Percentiles rank a stretch among this genome's conserved stretches.
Conservation (phyloP, 2,797 vertebrate species). For the Strix occidentalis region DNA sequence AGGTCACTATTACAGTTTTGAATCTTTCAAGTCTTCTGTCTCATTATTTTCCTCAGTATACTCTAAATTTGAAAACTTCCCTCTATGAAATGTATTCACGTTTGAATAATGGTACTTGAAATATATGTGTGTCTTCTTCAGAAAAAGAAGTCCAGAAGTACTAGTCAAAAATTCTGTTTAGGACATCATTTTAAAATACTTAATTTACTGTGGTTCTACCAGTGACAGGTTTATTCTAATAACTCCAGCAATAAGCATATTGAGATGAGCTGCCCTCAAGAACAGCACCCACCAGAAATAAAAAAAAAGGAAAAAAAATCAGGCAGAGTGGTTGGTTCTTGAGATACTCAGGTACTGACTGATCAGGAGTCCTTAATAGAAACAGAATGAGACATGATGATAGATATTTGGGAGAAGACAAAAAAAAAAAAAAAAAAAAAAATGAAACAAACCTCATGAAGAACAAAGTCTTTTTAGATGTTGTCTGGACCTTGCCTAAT, state of each 20-base stretch:
- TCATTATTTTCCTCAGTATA: not conserved
- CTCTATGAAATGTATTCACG: not conserved
- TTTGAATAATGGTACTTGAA: not conserved
- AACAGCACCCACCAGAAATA: not conserved
- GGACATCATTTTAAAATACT: not conserved
- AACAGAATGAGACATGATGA: not conserved
- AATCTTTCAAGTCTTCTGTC: constrained; percentile 18
- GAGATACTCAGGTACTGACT: not conserved
- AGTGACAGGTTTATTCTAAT: not conserved
- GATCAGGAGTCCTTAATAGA: constrained; percentile 9
- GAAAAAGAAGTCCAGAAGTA: not conserved
- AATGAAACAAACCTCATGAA: not conserved
- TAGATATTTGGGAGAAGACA: not conserved
- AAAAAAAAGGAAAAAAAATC: not conserved
- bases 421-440: not conserved
- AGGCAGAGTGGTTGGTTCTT: not conserved
- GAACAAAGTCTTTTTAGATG: constrained; percentile 15
- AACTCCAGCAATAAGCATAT: not conserved
- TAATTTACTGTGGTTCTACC: not conserved
- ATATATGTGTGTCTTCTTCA: not conserved
- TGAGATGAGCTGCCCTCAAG: not conserved
- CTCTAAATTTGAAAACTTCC: constrained; percentile 22
- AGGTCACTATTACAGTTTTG: constrained; percentile 75
- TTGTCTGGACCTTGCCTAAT: not conserved
- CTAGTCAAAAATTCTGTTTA: not conserved